These are phyloP conservation scores for Parnassius orleans DNA, from an alignment of 2,888 invertebrate genomes.

Conservation along the genomic window DNA sequence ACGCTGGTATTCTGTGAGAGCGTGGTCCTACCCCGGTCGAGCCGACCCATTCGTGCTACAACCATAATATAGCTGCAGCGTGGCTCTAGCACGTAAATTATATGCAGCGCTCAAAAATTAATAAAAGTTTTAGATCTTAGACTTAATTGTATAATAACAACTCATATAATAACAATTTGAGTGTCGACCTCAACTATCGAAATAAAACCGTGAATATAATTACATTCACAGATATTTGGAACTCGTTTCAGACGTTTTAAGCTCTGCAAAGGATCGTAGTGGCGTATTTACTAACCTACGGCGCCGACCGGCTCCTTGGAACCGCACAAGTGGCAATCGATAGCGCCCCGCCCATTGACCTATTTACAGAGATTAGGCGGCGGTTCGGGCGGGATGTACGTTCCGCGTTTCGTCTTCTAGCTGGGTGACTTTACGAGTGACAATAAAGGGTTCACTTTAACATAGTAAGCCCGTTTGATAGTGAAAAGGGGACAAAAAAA, in stretches of 20 bases:
- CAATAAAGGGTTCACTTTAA: constrained; percentile 17
- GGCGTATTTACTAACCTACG: constrained; percentile 17
- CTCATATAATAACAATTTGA: too few relatives aligned
- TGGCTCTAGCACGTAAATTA: too few relatives aligned
- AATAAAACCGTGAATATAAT: too few relatives aligned
- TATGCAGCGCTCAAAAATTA: too few relatives aligned
- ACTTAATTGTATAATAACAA: too few relatives aligned
- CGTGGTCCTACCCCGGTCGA: too few relatives aligned
- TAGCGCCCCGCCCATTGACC: constrained; percentile 72
- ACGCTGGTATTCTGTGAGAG: too few relatives aligned
- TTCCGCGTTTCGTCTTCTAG: constrained; percentile 42
- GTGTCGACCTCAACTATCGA: too few relatives aligned
- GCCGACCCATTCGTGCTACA: too few relatives aligned
- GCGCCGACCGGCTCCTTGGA: constrained; percentile 49
- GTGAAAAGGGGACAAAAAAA: not conserved
- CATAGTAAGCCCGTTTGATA: not conserved
- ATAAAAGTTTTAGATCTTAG: too few relatives aligned
- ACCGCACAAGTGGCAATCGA: constrained; percentile 71
- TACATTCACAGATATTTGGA: not conserved
- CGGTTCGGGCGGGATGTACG: constrained; percentile 31
- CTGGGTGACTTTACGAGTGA: constrained; percentile 35
- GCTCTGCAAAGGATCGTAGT: not conserved
- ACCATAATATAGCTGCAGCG: too few relatives aligned
- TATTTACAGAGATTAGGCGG: constrained; percentile 63
- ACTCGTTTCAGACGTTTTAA: constrained; percentile 1